These are phyloP conservation scores for Enteromius mattozi DNA, from an alignment of 2,797 vertebrate species.

Conservation along the genomic window DNA sequence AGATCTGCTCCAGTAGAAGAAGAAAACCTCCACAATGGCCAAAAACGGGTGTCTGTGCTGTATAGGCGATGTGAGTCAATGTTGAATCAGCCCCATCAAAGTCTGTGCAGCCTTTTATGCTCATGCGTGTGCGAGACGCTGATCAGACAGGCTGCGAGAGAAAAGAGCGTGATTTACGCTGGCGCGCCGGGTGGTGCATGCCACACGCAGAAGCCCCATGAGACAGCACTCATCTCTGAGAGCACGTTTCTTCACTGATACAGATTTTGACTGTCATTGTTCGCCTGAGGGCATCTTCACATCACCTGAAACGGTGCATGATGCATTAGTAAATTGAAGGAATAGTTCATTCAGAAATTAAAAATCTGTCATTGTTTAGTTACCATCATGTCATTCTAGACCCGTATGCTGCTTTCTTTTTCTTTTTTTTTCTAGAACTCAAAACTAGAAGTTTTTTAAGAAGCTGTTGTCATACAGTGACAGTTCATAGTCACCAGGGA, in stretches of 20 bases:
- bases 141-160: conserved; percentile 43
- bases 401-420: neutral
- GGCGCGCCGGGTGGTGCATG: conserved; percentile 25
- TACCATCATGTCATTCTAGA: conserved; percentile 1
- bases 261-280: conserved; percentile 44
- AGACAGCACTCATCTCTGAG: conserved; percentile 26
- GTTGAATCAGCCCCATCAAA: conserved; percentile 57
- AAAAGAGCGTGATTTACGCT: conserved; percentile 43
- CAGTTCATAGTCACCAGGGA: conserved; percentile 8
- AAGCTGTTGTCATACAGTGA: conserved; percentile 10
- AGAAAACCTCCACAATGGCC: conserved; percentile 31
- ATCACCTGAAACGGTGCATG: neutral
- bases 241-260: conserved; percentile 41
- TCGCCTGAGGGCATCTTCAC: conserved; percentile 6
- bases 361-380: neutral
- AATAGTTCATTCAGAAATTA: neutral
- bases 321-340: conserved; percentile 22
- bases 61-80: conserved; percentile 48
- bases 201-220: conserved; percentile 43
- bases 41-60: conserved; percentile 27
- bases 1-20: conserved; percentile 32
- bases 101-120: conserved; percentile 30
- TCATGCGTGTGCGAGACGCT: neutral
- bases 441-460: neutral
- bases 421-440: neutral